A percentile compares a stretch with the other conserved stretches of the same genome.
Evolutionary conservation across 1,140 invertebrate species (phyloP).

Genomic region (Zaprionus gabonicus): DNA sequence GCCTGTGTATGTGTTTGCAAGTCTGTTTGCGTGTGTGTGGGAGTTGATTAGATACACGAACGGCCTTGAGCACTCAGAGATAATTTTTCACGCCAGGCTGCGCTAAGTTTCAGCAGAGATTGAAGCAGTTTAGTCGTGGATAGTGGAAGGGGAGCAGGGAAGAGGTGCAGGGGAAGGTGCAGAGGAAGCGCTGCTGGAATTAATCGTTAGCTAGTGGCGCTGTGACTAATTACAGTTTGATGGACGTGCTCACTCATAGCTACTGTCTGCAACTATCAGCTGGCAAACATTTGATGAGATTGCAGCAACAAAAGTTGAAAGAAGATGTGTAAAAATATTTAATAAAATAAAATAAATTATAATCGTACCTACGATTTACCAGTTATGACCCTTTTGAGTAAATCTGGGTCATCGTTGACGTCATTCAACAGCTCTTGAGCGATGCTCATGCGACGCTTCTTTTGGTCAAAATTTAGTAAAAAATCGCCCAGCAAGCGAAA

Average conservation of each 20-base stretch:
- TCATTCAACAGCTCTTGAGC: no score
- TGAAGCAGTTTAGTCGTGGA: background rate
- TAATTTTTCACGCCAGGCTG: constrained; percentile 5
- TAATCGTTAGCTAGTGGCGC: background rate
- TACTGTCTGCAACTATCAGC: background rate
- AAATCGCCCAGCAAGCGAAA: no score
- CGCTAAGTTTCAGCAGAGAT: constrained; percentile 1
- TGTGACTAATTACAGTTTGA: constrained; percentile 6
- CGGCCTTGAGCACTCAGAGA: constrained; percentile 25
- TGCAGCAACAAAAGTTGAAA: background rate
- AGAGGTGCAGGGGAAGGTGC: no score
- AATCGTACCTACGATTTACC: no score
- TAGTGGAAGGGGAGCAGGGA: background rate
- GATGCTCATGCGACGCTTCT: no score
- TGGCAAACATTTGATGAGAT: background rate
- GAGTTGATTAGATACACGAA: constrained; percentile 34
- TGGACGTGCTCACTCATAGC: background rate
- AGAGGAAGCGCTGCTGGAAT: background rate
- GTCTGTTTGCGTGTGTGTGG: constrained; percentile 16
- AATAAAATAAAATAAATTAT: background rate
- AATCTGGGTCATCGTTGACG: no score
- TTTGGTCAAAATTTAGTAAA: no score
- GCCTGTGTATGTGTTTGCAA: constrained; percentile 16
- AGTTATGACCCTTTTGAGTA: no score
- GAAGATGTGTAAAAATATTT: background rate